phyloP scores from a whole-genome alignment of 2,797 vertebrate species.

The Ctenochaetus hawaiiensis region DNA sequence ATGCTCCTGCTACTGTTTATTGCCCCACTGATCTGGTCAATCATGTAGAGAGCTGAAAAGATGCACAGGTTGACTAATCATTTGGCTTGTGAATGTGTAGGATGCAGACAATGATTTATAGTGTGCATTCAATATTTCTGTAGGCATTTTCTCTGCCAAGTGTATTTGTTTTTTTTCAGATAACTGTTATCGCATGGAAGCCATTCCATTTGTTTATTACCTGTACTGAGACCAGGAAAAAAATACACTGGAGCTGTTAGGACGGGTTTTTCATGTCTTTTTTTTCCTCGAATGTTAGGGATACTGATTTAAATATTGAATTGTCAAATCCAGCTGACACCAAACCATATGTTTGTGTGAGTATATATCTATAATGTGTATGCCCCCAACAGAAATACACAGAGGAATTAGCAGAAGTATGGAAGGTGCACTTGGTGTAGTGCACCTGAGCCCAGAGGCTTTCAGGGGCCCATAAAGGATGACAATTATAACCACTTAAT shows the following conservation, averaged over 20 bases:
- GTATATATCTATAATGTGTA: background rate
- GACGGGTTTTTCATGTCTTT: background rate
- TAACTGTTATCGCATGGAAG: constrained; percentile 31
- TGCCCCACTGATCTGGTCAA: constrained; percentile 68
- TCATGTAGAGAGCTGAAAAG: constrained; percentile 63
- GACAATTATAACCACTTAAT: no score
- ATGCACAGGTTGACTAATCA: constrained; percentile 72
- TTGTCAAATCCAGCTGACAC: background rate
- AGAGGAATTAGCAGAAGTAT: no score
- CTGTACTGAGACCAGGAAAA: constrained; percentile 9
- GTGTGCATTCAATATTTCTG: constrained; percentile 14
- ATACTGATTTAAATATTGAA: constrained; percentile 5
- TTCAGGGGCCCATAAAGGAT: no score
- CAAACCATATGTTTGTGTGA: background rate
- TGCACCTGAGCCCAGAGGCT: no score
- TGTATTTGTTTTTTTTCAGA: constrained; percentile 36
- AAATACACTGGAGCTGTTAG: background rate
- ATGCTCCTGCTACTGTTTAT: constrained; percentile 70
- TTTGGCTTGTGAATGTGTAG: constrained; percentile 36
- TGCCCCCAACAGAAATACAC: background rate
- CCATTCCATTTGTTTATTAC: constrained; percentile 28
- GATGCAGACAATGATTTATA: constrained; percentile 40
- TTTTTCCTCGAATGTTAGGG: background rate
- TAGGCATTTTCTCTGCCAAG: constrained; percentile 29
- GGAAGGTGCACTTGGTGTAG: no score